Evolutionary conservation across 1,140 invertebrate species (phyloP).

Genomic region (Drosophila hydei): DNA sequence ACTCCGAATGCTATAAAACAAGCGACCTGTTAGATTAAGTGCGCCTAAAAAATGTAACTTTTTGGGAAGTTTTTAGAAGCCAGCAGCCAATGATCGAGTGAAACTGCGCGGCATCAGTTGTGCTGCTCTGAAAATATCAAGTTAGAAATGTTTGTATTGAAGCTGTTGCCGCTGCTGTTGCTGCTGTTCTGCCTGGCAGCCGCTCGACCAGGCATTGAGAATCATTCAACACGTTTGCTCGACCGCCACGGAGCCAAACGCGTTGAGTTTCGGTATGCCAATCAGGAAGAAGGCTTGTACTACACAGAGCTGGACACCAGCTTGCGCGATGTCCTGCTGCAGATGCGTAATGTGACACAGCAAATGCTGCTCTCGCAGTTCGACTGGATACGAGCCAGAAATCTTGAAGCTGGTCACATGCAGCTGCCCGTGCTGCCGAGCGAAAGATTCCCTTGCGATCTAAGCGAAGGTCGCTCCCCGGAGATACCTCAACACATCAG

Average conservation of each 20-base stretch:
- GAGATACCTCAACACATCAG: constrained; percentile 77
- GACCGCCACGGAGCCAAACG: constrained; percentile 3
- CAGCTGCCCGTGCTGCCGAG: constrained; percentile 32
- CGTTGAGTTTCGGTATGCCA: constrained; percentile 2
- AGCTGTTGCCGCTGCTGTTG: constrained; percentile 1
- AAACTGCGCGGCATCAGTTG: neutral
- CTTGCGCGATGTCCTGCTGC: constrained; percentile 11
- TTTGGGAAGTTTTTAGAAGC: constrained; percentile 2
- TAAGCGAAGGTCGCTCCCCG: constrained; percentile 61
- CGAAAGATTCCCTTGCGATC: constrained; percentile 47
- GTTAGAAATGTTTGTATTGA: neutral
- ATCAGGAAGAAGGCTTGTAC: constrained; percentile 17
- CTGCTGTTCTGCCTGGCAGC: neutral
- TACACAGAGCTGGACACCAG: constrained; percentile 34
- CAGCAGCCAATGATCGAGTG: neutral
- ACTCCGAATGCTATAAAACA: neutral
- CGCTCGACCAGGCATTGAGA: neutral
- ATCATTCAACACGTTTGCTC: constrained; percentile 30
- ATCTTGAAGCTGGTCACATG: constrained; percentile 34
- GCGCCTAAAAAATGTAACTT: neutral
- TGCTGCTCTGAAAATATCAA: neutral
- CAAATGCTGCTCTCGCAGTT: neutral
- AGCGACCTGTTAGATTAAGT: constrained; percentile 6
- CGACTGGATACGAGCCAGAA: neutral
- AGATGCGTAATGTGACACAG: constrained; percentile 19